These are phyloP conservation scores for Argentina silus DNA, from an alignment of 2,797 vertebrate species.

Conservation along the genomic window DNA sequence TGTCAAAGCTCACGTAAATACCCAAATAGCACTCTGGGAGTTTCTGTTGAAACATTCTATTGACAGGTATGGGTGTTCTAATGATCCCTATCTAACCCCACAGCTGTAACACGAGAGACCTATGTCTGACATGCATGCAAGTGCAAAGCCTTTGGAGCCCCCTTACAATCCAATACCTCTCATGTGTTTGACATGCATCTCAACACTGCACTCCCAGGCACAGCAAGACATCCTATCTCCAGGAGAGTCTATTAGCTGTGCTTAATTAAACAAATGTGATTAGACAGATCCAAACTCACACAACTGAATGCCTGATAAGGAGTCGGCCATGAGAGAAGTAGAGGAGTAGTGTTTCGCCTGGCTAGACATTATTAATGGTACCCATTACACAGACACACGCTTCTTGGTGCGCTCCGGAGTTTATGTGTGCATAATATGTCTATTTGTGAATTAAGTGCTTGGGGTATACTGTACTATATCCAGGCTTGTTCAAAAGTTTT, in stretches of 20 bases:
- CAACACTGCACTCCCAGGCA: constrained; percentile 48
- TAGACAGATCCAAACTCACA: constrained; percentile 77
- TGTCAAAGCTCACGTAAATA: constrained; percentile 3
- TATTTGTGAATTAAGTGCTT: constrained; percentile 35
- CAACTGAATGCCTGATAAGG: constrained; percentile 66
- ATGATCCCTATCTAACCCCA: neutral
- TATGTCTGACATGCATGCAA: constrained; percentile 15
- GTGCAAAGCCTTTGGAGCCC: constrained; percentile 19
- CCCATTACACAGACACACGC: constrained; percentile 58
- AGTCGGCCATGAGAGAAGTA: constrained; percentile 55
- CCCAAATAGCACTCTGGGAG: neutral
- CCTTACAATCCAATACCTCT: constrained; percentile 17
- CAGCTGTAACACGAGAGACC: constrained; percentile 27
- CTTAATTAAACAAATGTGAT: constrained; percentile 83
- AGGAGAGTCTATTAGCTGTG: constrained; percentile 79
- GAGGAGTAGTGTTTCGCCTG: constrained; percentile 65
- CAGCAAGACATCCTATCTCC: constrained; percentile 69
- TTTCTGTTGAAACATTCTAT: constrained; percentile 13
- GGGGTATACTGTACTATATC: constrained; percentile 28
- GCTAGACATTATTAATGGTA: constrained; percentile 71
- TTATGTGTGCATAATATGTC: constrained; percentile 48
- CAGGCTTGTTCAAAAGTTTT: neutral
- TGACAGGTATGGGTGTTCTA: neutral
- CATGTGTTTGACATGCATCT: constrained; percentile 68
- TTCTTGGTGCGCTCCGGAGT: constrained; percentile 27